Evolutionary conservation across 2,888 invertebrate species (phyloP), one percentile per base, ranked within the genome.

Genomic region (Tridacna gigas): DNA sequence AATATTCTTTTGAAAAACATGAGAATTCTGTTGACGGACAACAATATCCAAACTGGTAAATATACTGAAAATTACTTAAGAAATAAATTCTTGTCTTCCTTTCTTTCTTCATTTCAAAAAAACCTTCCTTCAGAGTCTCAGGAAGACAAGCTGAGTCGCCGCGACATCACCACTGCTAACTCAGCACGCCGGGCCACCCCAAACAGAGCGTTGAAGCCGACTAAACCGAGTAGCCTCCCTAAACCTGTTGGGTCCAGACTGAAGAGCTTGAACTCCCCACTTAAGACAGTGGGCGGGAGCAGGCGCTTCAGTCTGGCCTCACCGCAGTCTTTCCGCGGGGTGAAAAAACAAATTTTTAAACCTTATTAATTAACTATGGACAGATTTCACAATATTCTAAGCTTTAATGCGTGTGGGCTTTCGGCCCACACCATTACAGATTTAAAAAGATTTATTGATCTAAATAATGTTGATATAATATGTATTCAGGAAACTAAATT

Each of bases 401-500:
- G 45, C 45, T 28, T 67, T n/a, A 67, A 67, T 28, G 20, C 67
- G 20, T 26, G 67, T 45, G 67, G 67, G 67, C 67, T 67, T n/a
- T 28, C 67, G 45, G 67, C 67, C 45, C 45, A 67, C 67, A 67
- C 67, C 18, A 37, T 45, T 18, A 45, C 67, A 45, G 67, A 67
- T 18, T 45, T 67, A 45, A 67, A 67, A 67, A 15, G 47, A 20
- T 67, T 67, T n/a, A 18, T 67, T 4, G 67, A 67, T 67, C 20
- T 67, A 45, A 67, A 67, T 45, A 11, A 13, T 45, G 37, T 45
- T 45, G 20, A 67, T 18, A 67, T 67, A 5, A 45, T 67, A 11
- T 67, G 67, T 22, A 67, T 67, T 45, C 67, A 67, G 67, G 67
- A 67, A 67, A 67, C 67, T 9, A 37, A 67, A 45, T 67, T 67